Conservation (phyloP, 2,888 invertebrate species). For the Celastrina argiolus region DNA sequence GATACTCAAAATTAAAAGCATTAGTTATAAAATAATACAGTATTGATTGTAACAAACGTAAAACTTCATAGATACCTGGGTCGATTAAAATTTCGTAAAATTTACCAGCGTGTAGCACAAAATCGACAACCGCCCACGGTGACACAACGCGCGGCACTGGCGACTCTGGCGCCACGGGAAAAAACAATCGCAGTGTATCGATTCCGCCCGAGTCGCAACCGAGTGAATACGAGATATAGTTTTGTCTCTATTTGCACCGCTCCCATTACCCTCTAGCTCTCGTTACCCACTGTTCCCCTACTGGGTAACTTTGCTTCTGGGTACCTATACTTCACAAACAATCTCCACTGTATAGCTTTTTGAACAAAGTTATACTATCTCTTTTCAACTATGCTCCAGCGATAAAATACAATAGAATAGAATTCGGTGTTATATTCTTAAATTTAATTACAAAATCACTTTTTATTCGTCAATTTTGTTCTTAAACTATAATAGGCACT, state of each 20-base stretch:
- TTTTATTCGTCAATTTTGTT: too few relatives aligned
- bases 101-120: background rate
- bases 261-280: constrained; percentile 12
- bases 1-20: background rate
- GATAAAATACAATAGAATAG: too few relatives aligned
- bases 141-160: background rate
- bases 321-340: too few relatives aligned
- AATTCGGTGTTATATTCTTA: too few relatives aligned
- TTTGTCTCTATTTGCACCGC: constrained; percentile 29
- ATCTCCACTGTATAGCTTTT: too few relatives aligned
- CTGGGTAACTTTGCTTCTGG: too few relatives aligned
- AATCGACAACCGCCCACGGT: background rate
- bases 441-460: too few relatives aligned
- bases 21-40: background rate
- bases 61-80: background rate
- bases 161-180: background rate
- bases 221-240: constrained; percentile 31
- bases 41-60: background rate
- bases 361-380: too few relatives aligned
- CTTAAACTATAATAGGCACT: too few relatives aligned
- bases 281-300: background rate
- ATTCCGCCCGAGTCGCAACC: constrained; percentile 29
- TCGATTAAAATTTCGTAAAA: background rate
- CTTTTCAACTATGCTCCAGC: too few relatives aligned
- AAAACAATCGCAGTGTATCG: constrained; percentile 25